Evolutionary conservation across 2,113 vertebrate genomes (phyloP), one percentile per base, ranked within the genome.

Genomic region (Raja brachyura): DNA sequence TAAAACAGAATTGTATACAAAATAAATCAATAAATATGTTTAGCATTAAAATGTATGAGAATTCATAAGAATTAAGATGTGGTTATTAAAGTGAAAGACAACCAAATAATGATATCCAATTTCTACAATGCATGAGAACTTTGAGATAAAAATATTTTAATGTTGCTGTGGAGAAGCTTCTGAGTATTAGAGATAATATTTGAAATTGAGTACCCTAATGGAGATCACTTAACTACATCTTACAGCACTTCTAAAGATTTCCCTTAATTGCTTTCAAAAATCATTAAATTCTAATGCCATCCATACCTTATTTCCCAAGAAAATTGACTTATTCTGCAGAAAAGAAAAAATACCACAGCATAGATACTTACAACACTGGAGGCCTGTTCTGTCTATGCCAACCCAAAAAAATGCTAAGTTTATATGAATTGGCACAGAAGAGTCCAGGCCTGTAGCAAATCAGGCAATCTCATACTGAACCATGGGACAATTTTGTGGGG

Each of bases 1-100:
- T n/a, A 93, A 94, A 93, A 93, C 85, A 83, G 70, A 93, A 9
- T 22, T 85, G 90, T 75, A 4, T 33, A 78, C 93, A 93, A 73
- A n/a, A 90, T 0, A 5, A 66, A 93, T 92, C 61, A 93, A 74
- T 68, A 93, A 93, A 61, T n/a, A 10, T 66, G 7, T 61, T 48
- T 48, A 48, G 39, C 39, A 48, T 48, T 48, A 48, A 48, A 48
- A 31, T 66, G 20, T 33, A 7, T 61, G 66, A 1, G 33, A 59
- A 54, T 39, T 77, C 81, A 3, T 28, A 66, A 7, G 59, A 81
- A 14, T 33, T 56, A 93, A 61, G 33, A 31, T 73, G 28, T 73
- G 90, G 5, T 7, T 74, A 20, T 28, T 73, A 74, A 90, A 48
- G 73, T n/a, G 31, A n/a, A 28, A 48, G 4, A 39, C 22, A 73